Base-by-base conservation (phyloP, 2,888 invertebrate genomes). In the Aphidoletes aphidimyza region DNA sequence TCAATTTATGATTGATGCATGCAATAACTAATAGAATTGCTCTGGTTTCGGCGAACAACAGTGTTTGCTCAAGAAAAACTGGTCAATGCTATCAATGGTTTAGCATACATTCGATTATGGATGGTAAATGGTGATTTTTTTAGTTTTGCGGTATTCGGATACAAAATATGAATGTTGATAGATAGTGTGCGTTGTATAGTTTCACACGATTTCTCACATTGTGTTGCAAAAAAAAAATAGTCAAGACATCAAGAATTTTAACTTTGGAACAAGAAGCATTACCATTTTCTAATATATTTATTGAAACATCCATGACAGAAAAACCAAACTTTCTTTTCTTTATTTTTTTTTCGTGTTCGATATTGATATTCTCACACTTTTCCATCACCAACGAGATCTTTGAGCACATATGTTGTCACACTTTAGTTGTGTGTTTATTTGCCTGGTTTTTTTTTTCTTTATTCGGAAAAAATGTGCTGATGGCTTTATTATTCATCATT, bases 401-500 rank as follows among this genome's bases (percentile, higher is more conserved):
- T 37, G 37, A 37, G 37, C 37, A 81, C 81, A 81, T n/a, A 81
- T 81, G 81, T 81, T 22, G 81, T 81, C n/a, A n/a, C n/a, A n/a
- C n/a, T n/a, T 37, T n/a, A 37, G n/a, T n/a, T 9, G 81, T 81
- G 37, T 81, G 36, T 81, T 81, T 81, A 36, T 81, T 81, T 81
- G n/a, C 81, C n/a, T n/a, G n/a, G n/a, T n/a, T n/a, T n/a, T n/a
- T n/a, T n/a, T n/a, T n/a, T n/a, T n/a, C n/a, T n/a, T 37, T n/a
- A n/a, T 81, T 59, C 34, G n/a, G 37, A 81, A 81, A n/a, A n/a
- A 81, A 81, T 37, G 81, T 81, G 81, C 37, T 81, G 81, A 81
- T 81, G 19, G 81, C 81, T 81, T 81, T 81, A 81, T 81, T 81
- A 81, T 81, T 37, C 81, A 81, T 81, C 81, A 81, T 81, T 81